phyloP scores from a whole-genome alignment of 2,888 invertebrate species.

The Blera fallax region DNA sequence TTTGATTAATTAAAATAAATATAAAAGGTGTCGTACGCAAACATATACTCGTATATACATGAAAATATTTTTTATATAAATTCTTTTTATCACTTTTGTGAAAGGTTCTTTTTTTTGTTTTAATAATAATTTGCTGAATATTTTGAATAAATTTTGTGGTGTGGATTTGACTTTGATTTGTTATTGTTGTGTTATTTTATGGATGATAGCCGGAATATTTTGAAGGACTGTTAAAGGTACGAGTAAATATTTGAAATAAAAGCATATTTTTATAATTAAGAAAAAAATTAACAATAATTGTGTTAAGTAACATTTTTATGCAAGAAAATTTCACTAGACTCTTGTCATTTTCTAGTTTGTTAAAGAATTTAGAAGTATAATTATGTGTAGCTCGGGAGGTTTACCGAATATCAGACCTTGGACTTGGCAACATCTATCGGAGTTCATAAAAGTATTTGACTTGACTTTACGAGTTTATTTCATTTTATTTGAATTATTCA shows the following conservation, averaged over 20 bases:
- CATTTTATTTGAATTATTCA: no score
- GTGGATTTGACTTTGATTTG: constrained; percentile 40
- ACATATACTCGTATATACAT: constrained; percentile 7
- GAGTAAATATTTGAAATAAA: neutral
- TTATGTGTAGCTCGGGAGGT: no score
- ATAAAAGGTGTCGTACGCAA: constrained; percentile 57
- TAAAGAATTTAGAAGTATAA: no score
- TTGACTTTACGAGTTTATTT: no score
- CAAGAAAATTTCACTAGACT: no score
- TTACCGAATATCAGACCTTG: no score
- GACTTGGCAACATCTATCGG: no score
- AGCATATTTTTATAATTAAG: neutral
- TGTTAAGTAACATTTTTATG: no score
- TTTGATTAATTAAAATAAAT: constrained; percentile 62
- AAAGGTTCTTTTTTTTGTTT: constrained; percentile 29
- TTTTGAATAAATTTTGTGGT: constrained; percentile 33
- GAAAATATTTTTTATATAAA: neutral
- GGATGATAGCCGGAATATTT: constrained; percentile 21
- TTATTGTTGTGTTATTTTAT: constrained; percentile 28
- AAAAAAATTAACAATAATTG: no score
- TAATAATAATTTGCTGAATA: constrained; percentile 29
- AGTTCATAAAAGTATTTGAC: no score
- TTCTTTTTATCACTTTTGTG: constrained; percentile 8
- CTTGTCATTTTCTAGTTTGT: no score
- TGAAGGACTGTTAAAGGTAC: constrained; percentile 7